phyloP scores from a whole-genome alignment of 2,113 vertebrate species.

The Istiophorus platypterus region DNA sequence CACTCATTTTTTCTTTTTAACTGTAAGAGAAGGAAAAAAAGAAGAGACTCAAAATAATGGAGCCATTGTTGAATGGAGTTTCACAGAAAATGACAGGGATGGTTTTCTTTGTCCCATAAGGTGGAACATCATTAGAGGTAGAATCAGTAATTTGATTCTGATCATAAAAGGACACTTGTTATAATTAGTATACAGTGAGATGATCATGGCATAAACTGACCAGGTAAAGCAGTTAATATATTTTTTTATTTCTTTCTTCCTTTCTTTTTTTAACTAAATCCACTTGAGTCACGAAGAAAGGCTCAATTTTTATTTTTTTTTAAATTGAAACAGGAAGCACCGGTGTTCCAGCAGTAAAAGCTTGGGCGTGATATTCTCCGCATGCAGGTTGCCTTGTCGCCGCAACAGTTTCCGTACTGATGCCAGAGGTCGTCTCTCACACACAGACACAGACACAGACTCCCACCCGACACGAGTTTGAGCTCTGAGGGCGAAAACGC shows the following conservation, averaged over 20 bases:
- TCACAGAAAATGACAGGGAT: too few species aligned
- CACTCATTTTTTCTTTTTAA: background rate
- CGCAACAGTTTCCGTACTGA: background rate
- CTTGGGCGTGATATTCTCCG: background rate
- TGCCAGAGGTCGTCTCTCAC: slow-evolving; percentile 10
- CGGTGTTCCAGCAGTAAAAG: background rate
- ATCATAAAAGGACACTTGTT: background rate
- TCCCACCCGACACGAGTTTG: background rate
- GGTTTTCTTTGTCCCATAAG: too few species aligned
- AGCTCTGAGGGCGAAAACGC: slow-evolving; percentile 15
- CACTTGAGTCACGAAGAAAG: background rate
- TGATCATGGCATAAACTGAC: background rate
- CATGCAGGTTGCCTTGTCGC: background rate
- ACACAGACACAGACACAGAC: background rate
- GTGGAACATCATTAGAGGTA: background rate
- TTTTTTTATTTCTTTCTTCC: too few species aligned
- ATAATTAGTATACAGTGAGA: background rate
- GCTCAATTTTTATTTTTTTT: too few species aligned
- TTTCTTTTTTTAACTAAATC: too few species aligned
- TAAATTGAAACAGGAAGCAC: background rate
- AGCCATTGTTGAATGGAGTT: background rate
- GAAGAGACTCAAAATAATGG: background rate
- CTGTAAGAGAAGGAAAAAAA: background rate
- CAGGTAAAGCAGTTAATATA: too few species aligned
- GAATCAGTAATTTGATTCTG: background rate